Evolutionary conservation across 1,140 invertebrate genomes (phyloP).

Genomic region (Schlechtendalia chinensis): DNA sequence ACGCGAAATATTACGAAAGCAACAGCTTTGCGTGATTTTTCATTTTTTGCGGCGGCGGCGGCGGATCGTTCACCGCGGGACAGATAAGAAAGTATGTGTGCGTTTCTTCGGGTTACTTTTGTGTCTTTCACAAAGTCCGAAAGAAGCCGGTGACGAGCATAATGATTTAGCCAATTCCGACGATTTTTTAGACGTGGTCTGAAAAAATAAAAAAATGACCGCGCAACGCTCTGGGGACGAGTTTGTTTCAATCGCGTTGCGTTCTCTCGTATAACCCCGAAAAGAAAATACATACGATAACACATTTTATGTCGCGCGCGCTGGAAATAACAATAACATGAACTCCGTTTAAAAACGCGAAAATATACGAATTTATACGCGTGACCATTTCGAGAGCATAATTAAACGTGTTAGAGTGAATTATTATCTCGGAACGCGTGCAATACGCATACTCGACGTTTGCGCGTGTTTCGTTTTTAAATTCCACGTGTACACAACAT

Average conservation of each 20-base stretch:
- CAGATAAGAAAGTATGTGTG: not conserved
- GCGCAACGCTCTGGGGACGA: not conserved
- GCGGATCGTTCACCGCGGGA: not conserved
- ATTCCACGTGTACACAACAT: too few species aligned
- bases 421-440: too few species aligned
- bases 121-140: not conserved
- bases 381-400: too few species aligned
- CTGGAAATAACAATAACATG: not conserved
- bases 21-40: not conserved
- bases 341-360: too few species aligned
- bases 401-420: too few species aligned
- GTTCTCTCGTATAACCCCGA: not conserved
- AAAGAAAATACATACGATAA: not conserved
- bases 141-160: not conserved
- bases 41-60: too few species aligned
- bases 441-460: too few species aligned
- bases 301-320: not conserved
- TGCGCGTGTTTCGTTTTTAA: too few species aligned
- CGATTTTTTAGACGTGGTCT: not conserved
- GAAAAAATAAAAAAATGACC: conserved; percentile 3
- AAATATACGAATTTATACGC: too few species aligned
- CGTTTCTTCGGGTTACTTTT: not conserved
- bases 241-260: not conserved
- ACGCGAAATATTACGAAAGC: not conserved
- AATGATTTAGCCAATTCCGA: conserved; percentile 5